Evolutionary conservation across 35 echinoderm and acorn worm genomes (phyloP).

Genomic region (Apostichopus parvimensis): DNA sequence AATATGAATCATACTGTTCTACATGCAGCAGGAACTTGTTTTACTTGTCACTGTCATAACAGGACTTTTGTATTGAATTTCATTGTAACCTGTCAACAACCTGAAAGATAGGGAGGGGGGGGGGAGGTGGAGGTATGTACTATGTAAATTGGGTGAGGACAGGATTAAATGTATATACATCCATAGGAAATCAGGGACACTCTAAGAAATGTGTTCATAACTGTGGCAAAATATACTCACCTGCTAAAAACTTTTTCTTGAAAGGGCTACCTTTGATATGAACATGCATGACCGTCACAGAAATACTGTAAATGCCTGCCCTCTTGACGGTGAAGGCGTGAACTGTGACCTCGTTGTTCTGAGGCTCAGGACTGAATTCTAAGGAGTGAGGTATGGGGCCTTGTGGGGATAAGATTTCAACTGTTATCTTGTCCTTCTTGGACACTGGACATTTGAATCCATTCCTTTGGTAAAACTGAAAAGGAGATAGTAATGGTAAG

Average conservation of each 20-base stretch:
- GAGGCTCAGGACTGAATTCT: slow-evolving; percentile 56
- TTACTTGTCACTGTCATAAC: no score
- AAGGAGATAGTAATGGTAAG: background rate
- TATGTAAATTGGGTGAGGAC: no score
- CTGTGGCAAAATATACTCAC: slow-evolving; percentile 29
- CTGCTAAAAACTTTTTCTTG: slow-evolving; percentile 75
- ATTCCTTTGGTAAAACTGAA: slow-evolving; percentile 89
- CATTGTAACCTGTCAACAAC: no score
- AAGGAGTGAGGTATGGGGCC: slow-evolving; percentile 72
- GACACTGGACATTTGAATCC: slow-evolving; percentile 65
- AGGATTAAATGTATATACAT: no score
- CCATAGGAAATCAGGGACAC: no score
- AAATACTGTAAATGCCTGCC: slow-evolving; percentile 73
- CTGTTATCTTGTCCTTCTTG: slow-evolving; percentile 56
- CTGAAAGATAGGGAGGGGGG: no score
- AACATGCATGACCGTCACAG: slow-evolving; percentile 38
- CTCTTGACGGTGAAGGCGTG: slow-evolving; percentile 78
- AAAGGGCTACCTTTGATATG: slow-evolving; percentile 87
- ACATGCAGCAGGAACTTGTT: no score
- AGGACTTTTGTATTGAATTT: no score
- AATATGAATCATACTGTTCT: no score
- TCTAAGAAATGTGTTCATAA: no score
- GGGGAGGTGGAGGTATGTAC: no score
- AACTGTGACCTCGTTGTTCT: slow-evolving; percentile 69
- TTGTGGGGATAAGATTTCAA: slow-evolving; percentile 68